Base-by-base conservation (phyloP, 2,888 invertebrate species). In the Dascillus cervinus region DNA sequence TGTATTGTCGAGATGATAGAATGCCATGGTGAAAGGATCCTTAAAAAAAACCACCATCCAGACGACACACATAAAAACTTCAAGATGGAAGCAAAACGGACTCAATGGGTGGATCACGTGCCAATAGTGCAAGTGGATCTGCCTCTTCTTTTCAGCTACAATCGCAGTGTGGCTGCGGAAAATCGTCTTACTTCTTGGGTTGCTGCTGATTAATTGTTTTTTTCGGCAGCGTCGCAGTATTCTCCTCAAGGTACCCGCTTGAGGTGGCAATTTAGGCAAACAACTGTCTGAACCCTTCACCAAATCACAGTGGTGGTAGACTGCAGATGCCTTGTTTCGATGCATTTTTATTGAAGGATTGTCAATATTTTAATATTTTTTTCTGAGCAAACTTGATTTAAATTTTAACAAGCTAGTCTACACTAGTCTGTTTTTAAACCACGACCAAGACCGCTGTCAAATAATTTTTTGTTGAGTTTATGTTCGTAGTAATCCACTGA, bases 91-190 rank as follows among this genome's bases (percentile, higher is more conserved):
- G 4, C 24, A 24, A 4, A 42, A 32, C 9, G 26, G 28, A 32
- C 64, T 63, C 39, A 50, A 62, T 0, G 64, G 64, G 39, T 64
- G 64, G 37, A 64, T 54, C 9, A 60, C 35, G 56, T 58, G 63
- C 53, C 57, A 55, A 13, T 55, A 17, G 0, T 34, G 9, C 3
- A 52, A 52, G 10, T 49, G 48, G 4, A 55, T 49, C 14, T 64
- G 64, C 11, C 57, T 43, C 32, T 49, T 53, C 29, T 56, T 61
- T 32, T 64, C 64, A 9, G 52, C 49, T n/a, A 49, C 44, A 3
- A 64, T 45, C 3, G 62, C 55, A 0, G 60, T 56, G 8, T 43
- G 44, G 35, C 64, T 64, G 9, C 60, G 50, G 10, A 63, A 44
- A 19, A 49, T 50, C 23, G 48, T 47, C 15, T 44, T 52, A 1